These are phyloP conservation scores for Ceyx margarethae DNA, from an alignment of 2,113 vertebrate genomes.

Conservation along the genomic window DNA sequence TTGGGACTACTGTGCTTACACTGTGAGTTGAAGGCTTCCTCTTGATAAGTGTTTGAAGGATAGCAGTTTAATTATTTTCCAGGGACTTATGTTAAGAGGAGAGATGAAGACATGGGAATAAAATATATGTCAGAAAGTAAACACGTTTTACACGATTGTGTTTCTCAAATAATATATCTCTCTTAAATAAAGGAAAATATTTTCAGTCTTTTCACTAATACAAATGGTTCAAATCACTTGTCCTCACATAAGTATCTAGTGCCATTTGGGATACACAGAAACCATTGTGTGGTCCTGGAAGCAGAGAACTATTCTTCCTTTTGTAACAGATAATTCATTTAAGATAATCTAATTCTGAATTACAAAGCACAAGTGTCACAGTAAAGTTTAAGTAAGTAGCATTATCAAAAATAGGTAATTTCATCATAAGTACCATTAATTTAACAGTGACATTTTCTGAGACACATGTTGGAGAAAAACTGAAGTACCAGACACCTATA, in stretches of 20 bases:
- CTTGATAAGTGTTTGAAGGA: neutral
- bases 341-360: neutral
- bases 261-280: neutral
- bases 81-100: neutral
- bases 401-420: neutral
- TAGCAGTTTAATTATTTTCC: neutral
- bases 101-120: neutral
- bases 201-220: neutral
- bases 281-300: neutral
- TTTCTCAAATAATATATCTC: neutral
- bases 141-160: accelerated
- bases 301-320: neutral
- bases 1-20: neutral
- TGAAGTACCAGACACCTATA: neutral
- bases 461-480: neutral
- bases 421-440: neutral
- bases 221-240: neutral
- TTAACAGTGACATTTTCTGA: neutral
- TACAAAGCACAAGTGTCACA: neutral
- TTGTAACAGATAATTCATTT: neutral
- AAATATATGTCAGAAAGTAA: neutral
- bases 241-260: neutral
- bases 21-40: neutral
- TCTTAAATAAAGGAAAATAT: neutral
- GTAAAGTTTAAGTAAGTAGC: neutral